These are phyloP conservation scores for Kryphioiulus occultus DNA, from an alignment of 2,888 invertebrate species.

Conservation along the genomic window DNA sequence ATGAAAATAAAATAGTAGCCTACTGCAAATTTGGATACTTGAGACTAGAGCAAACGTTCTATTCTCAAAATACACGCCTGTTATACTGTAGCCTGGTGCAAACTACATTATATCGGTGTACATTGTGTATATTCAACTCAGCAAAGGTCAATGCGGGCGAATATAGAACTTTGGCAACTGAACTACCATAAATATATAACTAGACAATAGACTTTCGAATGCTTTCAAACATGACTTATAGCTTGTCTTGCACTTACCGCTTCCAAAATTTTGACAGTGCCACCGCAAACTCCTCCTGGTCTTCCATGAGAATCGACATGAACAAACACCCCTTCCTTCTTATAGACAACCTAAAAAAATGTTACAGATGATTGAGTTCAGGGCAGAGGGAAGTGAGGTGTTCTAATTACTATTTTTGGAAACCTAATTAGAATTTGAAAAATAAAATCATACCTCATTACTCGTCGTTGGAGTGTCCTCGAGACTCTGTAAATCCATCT, in stretches of 20 bases:
- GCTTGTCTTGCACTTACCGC: slow-evolving; percentile 3
- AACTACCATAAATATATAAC: neutral
- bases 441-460: neutral
- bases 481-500: neutral
- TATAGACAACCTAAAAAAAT: slow-evolving; percentile 48
- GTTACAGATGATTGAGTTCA: too few species aligned
- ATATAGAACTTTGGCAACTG: too few species aligned
- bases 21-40: too few species aligned
- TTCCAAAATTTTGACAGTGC: slow-evolving; percentile 43
- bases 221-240: neutral
- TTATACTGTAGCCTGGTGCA: neutral
- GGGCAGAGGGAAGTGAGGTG: neutral
- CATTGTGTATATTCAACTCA: neutral
- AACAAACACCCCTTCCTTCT: slow-evolving; percentile 51
- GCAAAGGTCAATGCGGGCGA: neutral
- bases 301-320: slow-evolving; percentile 5
- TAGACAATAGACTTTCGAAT: neutral
- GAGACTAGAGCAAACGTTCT: too few species aligned
- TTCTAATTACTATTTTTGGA: too few species aligned
- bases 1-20: too few species aligned
- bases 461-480: neutral
- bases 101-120: too few species aligned
- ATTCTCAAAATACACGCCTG: neutral
- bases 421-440: neutral
- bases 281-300: slow-evolving; percentile 41